These are phyloP conservation scores for Odontamblyopus rebecca DNA, from an alignment of 2,797 vertebrate species.

Conservation along the genomic window DNA sequence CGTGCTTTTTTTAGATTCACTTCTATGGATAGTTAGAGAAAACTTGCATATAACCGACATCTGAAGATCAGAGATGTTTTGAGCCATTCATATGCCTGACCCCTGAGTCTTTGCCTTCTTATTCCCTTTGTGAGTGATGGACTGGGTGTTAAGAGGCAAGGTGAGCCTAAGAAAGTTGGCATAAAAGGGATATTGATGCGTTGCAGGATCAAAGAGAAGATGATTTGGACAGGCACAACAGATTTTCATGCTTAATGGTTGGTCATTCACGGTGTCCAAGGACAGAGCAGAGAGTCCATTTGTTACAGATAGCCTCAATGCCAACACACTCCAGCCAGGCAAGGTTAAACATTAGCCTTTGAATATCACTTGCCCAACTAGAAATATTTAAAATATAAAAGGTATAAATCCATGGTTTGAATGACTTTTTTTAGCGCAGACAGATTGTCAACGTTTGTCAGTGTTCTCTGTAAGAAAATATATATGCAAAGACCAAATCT, in stretches of 20 bases:
- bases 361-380: not conserved
- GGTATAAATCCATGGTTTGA: not conserved
- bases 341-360: not conserved
- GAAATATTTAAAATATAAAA: constrained; percentile 1
- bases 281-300: constrained; percentile 33
- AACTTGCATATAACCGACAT: constrained; percentile 2
- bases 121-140: constrained; percentile 30
- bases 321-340: not conserved
- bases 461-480: too few relatives aligned
- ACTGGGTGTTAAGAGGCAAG: constrained; percentile 16
- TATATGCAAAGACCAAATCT: not conserved
- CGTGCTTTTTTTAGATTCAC: not conserved
- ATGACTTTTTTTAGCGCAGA: not conserved
- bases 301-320: constrained; percentile 20
- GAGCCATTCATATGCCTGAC: constrained; percentile 26
- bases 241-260: constrained; percentile 41
- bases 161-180: constrained; percentile 5
- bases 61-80: constrained; percentile 16
- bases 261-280: constrained; percentile 38
- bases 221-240: constrained; percentile 19
- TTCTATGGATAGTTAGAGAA: not conserved
- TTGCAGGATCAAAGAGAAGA: constrained; percentile 38
- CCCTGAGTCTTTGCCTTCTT: constrained; percentile 20
- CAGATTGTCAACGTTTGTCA: not conserved
- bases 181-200: constrained; percentile 40